A percentile compares a stretch with the other conserved stretches of the same genome.
phyloP scores from a whole-genome alignment of 2,113 vertebrate genomes.

The Equus przewalskii region DNA sequence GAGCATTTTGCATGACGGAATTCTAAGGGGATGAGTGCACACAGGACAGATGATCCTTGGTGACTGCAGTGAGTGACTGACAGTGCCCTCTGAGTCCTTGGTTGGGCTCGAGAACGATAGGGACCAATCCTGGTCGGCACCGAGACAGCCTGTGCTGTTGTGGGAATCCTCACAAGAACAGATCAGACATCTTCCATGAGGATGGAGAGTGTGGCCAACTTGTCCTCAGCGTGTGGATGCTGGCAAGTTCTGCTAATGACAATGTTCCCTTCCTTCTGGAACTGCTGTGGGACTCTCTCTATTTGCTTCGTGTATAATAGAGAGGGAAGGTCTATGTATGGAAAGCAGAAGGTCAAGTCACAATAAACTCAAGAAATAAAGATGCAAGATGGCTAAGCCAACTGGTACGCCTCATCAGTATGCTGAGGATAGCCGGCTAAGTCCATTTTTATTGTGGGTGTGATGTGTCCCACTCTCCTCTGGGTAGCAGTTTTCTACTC shows the following conservation, averaged over 20 bases:
- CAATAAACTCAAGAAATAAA: not conserved
- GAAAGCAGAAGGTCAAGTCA: constrained; percentile 11
- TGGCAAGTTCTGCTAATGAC: not conserved
- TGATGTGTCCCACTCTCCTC: not conserved
- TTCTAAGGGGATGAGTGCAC: not conserved
- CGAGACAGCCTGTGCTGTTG: not conserved
- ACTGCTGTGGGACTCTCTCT: not conserved
- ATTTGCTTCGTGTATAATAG: not conserved
- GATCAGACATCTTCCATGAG: not conserved
- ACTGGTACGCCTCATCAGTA: not conserved
- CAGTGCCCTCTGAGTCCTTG: not conserved
- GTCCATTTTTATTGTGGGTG: not conserved
- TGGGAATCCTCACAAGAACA: not conserved
- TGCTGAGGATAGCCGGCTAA: not conserved
- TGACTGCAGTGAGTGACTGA: not conserved
- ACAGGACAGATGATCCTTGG: not conserved
- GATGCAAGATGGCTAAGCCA: not conserved
- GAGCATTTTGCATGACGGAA: not conserved
- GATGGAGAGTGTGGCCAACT: not conserved
- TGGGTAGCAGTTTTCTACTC: not conserved
- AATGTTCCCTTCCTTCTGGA: not conserved
- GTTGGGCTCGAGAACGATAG: not conserved
- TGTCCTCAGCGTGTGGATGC: not conserved
- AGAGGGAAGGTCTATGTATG: not conserved
- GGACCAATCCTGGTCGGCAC: not conserved